Evolutionary conservation across 2,113 vertebrate genomes (phyloP).

Genomic region (Cebus imitator): DNA sequence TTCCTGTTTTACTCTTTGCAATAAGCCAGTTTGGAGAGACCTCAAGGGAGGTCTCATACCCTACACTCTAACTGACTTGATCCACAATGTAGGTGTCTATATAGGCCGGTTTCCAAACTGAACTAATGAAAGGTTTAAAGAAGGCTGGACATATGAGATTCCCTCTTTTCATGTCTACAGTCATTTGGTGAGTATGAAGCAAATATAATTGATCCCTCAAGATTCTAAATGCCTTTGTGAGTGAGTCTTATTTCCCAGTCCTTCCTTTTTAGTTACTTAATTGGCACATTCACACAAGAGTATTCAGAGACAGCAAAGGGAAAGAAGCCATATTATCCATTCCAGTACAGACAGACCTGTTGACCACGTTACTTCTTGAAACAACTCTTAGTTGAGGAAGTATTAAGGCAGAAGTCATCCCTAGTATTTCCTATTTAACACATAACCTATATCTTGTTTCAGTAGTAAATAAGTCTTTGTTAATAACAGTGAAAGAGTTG

Average conservation of each 20-base stretch:
- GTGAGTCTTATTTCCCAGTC: background rate
- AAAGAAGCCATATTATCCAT: background rate
- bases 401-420: background rate
- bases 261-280: conserved; percentile 25
- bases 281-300: conserved; percentile 6
- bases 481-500: background rate
- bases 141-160: conserved; percentile 21
- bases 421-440: background rate
- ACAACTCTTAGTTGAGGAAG: background rate
- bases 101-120: background rate
- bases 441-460: background rate
- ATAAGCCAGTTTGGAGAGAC: background rate
- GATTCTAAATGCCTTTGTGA: background rate
- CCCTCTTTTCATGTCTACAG: background rate
- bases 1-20: background rate
- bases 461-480: background rate
- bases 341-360: background rate
- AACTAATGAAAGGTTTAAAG: background rate
- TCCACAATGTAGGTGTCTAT: background rate
- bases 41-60: background rate
- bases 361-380: background rate
- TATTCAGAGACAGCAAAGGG: background rate
- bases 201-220: conserved; percentile 37
- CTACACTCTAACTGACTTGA: background rate
- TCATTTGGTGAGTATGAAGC: background rate